A percentile compares a stretch with the other conserved stretches of the same genome.
Evolutionary conservation across 2,888 invertebrate species (phyloP).

Genomic region (Campoplex nolae): DNA sequence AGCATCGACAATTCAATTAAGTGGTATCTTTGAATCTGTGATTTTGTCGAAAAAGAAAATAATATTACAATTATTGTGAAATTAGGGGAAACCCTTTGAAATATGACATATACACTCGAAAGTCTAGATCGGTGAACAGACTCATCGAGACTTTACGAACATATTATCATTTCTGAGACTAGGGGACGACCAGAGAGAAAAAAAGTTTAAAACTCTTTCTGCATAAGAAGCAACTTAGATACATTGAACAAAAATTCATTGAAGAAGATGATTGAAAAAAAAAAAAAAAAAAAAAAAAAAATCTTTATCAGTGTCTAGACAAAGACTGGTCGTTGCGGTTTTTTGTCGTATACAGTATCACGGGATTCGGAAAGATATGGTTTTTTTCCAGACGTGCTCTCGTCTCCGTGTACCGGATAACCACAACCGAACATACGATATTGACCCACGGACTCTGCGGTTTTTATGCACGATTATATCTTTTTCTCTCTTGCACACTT

Average conservation of each 20-base stretch:
- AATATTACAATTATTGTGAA: not conserved
- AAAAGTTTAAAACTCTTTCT: not conserved
- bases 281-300: conserved; percentile 12
- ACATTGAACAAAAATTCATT: not conserved
- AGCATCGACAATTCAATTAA: not conserved
- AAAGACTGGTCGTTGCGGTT: conserved; percentile 20
- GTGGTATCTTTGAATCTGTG: not conserved
- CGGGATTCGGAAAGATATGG: conserved; percentile 51
- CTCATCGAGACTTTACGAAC: conserved; percentile 11
- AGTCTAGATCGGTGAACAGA: conserved; percentile 51
- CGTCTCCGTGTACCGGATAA: conserved; percentile 38
- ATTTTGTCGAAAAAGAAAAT: not conserved
- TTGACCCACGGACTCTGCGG: conserved; percentile 51
- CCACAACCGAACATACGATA: conserved; percentile 58
- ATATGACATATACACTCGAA: conserved; percentile 25
- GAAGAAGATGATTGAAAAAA: conserved; percentile 12
- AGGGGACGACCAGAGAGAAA: not conserved
- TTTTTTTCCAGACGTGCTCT: conserved; percentile 64
- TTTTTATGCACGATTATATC: not conserved
- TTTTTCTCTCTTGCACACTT: conserved; percentile 24
- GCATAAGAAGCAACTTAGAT: not conserved
- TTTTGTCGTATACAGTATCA: conserved; percentile 28
- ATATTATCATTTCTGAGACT: not conserved
- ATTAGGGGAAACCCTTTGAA: not conserved
- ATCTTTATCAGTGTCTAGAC: not conserved